Evolutionary conservation across 2,888 invertebrate genomes (phyloP), one percentile per base, ranked within the genome.

Genomic region (Pachydiplax longipennis): DNA sequence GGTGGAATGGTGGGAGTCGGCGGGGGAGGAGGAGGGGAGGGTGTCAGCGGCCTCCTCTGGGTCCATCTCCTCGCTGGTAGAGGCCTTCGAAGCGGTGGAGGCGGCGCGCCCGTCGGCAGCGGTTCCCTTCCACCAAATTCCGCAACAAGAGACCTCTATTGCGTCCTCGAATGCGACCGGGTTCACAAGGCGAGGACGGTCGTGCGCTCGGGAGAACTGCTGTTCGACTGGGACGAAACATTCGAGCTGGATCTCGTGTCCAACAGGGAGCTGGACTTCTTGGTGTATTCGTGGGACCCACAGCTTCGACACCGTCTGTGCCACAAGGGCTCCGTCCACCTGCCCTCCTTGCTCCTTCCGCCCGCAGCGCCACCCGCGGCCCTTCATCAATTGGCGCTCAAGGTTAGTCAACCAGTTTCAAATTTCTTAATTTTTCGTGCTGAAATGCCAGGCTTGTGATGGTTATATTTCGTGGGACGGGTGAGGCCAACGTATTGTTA

Each of bases 251-350:
- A 99, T 93, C 95, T 99, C 91, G 98, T 99, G 81, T 97, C 98
- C 93, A 99, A 99, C 93, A 96, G 98, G 92, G 98, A 99, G 94
- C 95, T 99, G 92, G 99, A 99, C 93, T 97, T 99, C 92, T 95
- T 99, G 92, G 98, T 99, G 90, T 99, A 99, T 94, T 99, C 99
- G 12, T 99, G 99, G 99, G 99, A 99, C 95, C 99, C 99, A 0
- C 99, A 99, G 94, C 98, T 98, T 93, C 96, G 99, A 93, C 99
- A 99, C 95, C 98, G 99, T 94, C 95, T 99, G 90, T 99, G 99
- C 94, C 99, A 99, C 94, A 97, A 98, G 92, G 93, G 98, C 48
- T 97, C 98, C 13, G 97, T 98, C 81, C 97, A 97, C 91, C 94
- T 98, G 92, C 97, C 97, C 2, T 97, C 97, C 80, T 94, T 98